phyloP scores from a whole-genome alignment of 2,113 vertebrate species.

The Sterna hirundo region DNA sequence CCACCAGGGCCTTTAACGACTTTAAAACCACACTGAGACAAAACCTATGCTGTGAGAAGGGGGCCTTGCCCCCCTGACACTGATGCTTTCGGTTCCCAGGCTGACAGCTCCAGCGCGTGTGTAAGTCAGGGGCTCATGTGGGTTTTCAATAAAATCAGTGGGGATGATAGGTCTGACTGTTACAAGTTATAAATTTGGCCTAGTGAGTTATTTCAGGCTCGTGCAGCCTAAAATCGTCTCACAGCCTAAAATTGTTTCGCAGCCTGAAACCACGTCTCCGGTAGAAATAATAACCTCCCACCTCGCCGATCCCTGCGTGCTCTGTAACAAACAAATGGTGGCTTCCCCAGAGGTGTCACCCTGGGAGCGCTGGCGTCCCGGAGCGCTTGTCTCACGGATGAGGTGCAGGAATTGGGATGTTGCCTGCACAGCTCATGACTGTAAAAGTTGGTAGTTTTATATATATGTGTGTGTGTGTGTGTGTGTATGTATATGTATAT shows the following conservation, averaged over 20 bases:
- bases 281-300: not conserved
- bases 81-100: not conserved
- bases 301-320: not conserved
- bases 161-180: not conserved
- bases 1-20: not conserved
- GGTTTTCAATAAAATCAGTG: not conserved
- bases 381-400: accelerated
- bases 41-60: not conserved
- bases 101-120: not conserved
- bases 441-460: not conserved
- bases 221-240: conserved; percentile 2
- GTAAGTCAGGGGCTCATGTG: not conserved
- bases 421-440: not conserved
- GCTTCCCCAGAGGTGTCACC: not conserved
- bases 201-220: conserved; percentile 15
- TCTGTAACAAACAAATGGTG: not conserved
- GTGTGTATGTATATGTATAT: no score
- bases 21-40: not conserved
- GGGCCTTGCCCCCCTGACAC: not conserved
- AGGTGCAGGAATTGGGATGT: not conserved
- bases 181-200: not conserved
- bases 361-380: accelerated
- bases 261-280: not conserved
- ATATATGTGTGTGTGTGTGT: not conserved
- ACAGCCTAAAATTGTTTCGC: not conserved